These are phyloP conservation scores for Sturnira hondurensis DNA, from an alignment of 2,113 vertebrate genomes.

Conservation along the genomic window DNA sequence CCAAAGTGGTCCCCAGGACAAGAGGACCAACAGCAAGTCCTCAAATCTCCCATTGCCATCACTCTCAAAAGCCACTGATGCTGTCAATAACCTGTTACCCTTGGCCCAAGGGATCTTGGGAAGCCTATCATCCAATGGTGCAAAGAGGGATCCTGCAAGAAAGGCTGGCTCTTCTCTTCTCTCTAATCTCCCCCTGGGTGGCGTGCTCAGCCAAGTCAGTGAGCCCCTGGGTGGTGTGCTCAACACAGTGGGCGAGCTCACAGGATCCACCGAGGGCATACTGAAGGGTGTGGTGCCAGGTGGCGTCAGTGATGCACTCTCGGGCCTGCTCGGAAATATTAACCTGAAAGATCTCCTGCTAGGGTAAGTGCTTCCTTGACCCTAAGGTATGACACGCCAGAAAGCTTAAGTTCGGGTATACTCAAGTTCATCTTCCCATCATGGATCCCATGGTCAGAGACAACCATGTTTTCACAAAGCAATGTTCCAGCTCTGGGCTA, in stretches of 20 bases:
- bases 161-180: too few relatives aligned
- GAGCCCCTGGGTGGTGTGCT: neutral
- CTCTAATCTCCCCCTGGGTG: too few relatives aligned
- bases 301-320: fast-evolving
- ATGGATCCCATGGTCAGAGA: neutral
- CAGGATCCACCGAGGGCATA: neutral
- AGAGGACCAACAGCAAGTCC: too few relatives aligned
- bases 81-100: too few relatives aligned
- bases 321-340: neutral
- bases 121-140: too few relatives aligned
- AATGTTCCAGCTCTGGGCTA: neutral
- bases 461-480: neutral
- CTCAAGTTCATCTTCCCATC: neutral
- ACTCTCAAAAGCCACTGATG: too few relatives aligned
- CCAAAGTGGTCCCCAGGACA: too few relatives aligned
- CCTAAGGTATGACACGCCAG: neutral
- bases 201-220: neutral
- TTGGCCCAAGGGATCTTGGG: too few relatives aligned
- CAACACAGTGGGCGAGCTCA: neutral
- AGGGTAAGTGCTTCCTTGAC: constrained; percentile 27
- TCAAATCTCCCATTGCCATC: too few relatives aligned
- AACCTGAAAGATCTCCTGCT: neutral
- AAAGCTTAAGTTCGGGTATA: neutral
- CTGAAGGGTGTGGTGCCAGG: neutral
- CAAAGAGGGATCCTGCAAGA: too few relatives aligned